Conservation (phyloP, 2,797 vertebrate genomes). For the Lepus oiostolus region DNA sequence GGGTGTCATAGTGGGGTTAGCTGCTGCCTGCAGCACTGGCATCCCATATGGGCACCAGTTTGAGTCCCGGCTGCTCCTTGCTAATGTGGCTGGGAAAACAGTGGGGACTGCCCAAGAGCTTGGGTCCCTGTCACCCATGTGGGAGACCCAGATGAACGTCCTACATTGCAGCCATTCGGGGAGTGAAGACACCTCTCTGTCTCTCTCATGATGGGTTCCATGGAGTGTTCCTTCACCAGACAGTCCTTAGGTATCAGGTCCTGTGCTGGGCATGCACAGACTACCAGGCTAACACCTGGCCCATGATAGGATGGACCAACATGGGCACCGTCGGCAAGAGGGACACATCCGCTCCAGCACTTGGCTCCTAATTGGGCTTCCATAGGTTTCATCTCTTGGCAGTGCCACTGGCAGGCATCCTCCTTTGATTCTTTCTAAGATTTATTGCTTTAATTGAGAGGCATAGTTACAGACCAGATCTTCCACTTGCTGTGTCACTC, state of each 20-base stretch:
- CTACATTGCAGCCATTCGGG: background rate
- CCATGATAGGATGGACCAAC: background rate
- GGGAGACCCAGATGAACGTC: no score
- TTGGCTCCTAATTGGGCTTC: conserved; percentile 42
- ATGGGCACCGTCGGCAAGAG: background rate
- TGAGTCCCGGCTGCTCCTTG: no score
- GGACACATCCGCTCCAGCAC: background rate
- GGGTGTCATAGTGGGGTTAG: no score
- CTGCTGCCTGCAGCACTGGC: no score
- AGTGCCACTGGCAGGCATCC: conserved; percentile 32
- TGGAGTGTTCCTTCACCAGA: conserved; percentile 45
- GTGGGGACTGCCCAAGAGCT: no score
- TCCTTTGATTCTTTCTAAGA: background rate
- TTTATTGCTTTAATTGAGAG: no score
- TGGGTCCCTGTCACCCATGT: no score
- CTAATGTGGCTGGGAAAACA: no score
- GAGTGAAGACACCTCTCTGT: background rate
- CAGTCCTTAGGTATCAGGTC: conserved; percentile 3
- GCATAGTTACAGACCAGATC: no score
- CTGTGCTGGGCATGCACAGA: background rate
- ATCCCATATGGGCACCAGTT: no score
- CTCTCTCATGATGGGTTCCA: background rate
- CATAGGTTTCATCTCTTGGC: conserved; percentile 23
- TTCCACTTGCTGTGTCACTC: no score
- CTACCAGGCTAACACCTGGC: conserved; percentile 17